These are phyloP conservation scores for Odontophorus gujanensis DNA, from an alignment of 2,113 vertebrate species.

Conservation along the genomic window DNA sequence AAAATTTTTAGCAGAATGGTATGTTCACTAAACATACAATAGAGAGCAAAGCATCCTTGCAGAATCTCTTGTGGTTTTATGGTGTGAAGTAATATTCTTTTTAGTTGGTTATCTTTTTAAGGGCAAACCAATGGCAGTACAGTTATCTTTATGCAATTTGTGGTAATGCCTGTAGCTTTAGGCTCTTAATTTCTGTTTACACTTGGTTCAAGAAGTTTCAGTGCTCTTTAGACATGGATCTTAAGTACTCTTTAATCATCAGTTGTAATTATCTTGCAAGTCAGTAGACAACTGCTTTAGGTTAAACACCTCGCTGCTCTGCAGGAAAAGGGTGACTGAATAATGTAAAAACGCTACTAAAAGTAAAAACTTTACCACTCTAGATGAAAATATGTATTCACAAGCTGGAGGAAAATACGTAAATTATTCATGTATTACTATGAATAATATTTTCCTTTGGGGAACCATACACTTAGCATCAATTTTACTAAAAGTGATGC, in stretches of 20 bases:
- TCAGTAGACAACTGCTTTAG: background rate
- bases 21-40: background rate
- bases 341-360: background rate
- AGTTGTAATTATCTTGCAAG: constrained; percentile 21
- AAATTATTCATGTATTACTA: background rate
- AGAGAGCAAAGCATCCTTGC: accelerated
- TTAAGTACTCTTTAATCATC: constrained; percentile 31
- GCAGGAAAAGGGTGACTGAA: background rate
- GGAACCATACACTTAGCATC: background rate
- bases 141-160: constrained; percentile 7
- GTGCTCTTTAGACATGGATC: background rate
- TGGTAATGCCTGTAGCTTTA: background rate
- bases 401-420: background rate
- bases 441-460: background rate
- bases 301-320: background rate
- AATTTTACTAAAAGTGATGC: background rate
- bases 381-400: background rate
- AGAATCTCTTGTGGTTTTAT: background rate
- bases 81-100: background rate
- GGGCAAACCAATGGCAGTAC: background rate
- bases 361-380: background rate
- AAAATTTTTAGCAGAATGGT: background rate
- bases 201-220: background rate
- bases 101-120: constrained; percentile 5
- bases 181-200: constrained; percentile 28